Conservation (phyloP, 2,888 invertebrate genomes). For the Nycteola revayana region DNA sequence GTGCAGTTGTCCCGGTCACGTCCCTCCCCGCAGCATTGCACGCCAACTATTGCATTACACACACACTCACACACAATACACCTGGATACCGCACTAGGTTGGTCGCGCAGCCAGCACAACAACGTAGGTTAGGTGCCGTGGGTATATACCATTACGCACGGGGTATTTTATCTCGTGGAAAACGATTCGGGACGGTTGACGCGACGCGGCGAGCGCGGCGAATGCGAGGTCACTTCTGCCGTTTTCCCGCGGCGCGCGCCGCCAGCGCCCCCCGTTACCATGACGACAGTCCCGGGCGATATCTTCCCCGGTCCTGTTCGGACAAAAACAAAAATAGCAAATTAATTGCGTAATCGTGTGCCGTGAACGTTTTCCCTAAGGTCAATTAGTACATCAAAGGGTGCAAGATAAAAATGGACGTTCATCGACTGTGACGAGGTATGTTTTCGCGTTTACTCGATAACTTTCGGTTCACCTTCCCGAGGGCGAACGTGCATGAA, state of each 20-base stretch:
- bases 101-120: conserved; percentile 36
- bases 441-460: conserved; percentile 26
- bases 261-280: conserved; percentile 69
- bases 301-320: conserved; percentile 62
- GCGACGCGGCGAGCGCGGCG: conserved; percentile 63
- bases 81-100: conserved; percentile 42
- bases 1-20: conserved; percentile 52
- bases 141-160: conserved; percentile 52
- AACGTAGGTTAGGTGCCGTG: conserved; percentile 43
- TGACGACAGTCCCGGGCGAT: conserved; percentile 73
- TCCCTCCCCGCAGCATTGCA: conserved; percentile 61
- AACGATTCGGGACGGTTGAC: conserved; percentile 45
- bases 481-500: conserved; percentile 10
- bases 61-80: conserved; percentile 53
- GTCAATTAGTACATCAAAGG: conserved; percentile 61
- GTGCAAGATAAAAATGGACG: conserved; percentile 36
- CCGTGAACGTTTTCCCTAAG: conserved; percentile 57
- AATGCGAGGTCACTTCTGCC: conserved; percentile 70
- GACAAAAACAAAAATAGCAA: conserved; percentile 78
- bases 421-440: conserved; percentile 41
- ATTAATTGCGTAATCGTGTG: conserved; percentile 76
- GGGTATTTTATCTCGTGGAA: conserved; percentile 54
- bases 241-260: conserved; percentile 73
- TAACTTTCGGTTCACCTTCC: conserved; percentile 21
- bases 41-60: conserved; percentile 54